These are phyloP conservation scores for Piprites chloris DNA, from an alignment of 2,113 vertebrate species.

Conservation along the genomic window DNA sequence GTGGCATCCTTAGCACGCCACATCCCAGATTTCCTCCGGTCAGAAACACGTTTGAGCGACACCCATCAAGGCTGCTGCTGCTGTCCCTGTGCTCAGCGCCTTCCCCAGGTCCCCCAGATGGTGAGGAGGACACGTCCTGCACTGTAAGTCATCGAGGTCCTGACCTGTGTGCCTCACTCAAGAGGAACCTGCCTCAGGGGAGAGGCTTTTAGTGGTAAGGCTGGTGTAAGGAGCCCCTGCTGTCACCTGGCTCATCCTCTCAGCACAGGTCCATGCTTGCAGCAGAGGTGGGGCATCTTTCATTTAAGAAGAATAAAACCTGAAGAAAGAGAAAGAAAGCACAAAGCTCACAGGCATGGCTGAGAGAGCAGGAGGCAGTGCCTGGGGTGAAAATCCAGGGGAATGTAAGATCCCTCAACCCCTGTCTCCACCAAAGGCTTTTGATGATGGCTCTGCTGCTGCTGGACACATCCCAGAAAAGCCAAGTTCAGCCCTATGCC, in stretches of 20 bases:
- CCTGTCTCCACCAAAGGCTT: neutral
- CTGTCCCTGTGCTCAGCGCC: neutral
- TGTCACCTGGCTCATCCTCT: neutral
- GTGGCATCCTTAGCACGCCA: fast-evolving
- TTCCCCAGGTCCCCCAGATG: neutral
- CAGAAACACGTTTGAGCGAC: neutral
- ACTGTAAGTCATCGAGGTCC: neutral
- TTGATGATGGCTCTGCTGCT: neutral
- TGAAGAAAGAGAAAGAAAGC: neutral
- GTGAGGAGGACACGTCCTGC: neutral
- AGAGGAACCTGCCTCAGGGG: neutral
- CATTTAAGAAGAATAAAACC: neutral
- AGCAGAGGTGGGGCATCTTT: neutral
- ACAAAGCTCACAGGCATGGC: neutral
- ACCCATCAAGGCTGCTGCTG: neutral
- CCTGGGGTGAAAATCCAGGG: neutral
- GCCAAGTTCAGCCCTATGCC: neutral
- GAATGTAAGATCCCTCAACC: neutral
- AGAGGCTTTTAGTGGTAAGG: neutral
- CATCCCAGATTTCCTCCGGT: neutral
- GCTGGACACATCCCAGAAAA: neutral
- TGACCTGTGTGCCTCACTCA: fast-evolving
- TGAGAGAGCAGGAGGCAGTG: neutral
- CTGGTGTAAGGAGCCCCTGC: neutral
- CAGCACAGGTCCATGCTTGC: neutral